phyloP scores from a whole-genome alignment of 2,113 vertebrate genomes.

The Dicaeum eximium region DNA sequence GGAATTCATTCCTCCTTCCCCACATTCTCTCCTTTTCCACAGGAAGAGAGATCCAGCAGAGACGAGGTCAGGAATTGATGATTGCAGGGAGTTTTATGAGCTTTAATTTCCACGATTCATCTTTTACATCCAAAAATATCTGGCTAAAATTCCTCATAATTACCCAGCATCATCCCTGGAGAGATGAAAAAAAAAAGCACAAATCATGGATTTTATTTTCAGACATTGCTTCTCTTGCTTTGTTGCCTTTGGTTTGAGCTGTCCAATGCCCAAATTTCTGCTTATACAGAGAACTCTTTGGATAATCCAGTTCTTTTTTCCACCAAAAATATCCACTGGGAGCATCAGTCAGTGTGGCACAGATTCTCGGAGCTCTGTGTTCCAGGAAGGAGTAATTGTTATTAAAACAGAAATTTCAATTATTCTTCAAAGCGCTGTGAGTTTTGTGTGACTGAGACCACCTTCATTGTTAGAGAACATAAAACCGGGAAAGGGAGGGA shows the following conservation, averaged over 20 bases:
- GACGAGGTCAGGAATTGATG: neutral
- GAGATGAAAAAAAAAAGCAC: neutral
- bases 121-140: neutral
- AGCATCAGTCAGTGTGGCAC: neutral
- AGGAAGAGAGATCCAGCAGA: no score
- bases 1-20: neutral
- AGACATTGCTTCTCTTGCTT: neutral
- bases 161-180: no score
- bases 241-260: neutral
- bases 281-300: neutral
- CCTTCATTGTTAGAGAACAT: neutral
- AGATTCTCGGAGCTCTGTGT: accelerated
- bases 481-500: neutral
- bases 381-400: neutral
- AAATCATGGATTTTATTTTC: neutral
- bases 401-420: neutral
- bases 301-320: neutral
- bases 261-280: neutral
- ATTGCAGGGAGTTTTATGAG: neutral
- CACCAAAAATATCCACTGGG: neutral
- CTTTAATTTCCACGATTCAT: neutral
- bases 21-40: accelerated
- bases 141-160: neutral
- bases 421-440: neutral
- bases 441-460: neutral